A percentile compares a stretch with the other conserved stretches of the same genome.
These are phyloP conservation scores for Sinotaia quadrata DNA, from an alignment of 2,888 invertebrate genomes.

Conservation along the genomic window DNA sequence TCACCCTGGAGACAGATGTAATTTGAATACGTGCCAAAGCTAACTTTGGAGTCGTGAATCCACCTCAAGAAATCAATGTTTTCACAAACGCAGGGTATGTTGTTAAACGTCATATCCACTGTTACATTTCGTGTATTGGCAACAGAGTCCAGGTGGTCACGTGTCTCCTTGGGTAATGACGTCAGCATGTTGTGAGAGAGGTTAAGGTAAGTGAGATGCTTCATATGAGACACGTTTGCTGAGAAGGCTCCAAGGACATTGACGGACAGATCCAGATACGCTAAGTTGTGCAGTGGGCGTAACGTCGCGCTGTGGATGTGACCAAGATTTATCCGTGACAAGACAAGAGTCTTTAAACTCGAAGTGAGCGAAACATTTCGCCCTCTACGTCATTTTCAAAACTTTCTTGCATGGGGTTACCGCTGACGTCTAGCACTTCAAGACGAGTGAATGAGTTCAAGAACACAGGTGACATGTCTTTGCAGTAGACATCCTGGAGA, in stretches of 20 bases:
- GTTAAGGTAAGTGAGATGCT: constrained; percentile 18
- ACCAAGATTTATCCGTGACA: constrained; percentile 30
- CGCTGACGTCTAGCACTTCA: constrained; percentile 20
- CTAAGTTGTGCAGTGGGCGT: constrained; percentile 12
- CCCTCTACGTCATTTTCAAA: constrained; percentile 18
- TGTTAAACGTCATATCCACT: constrained; percentile 29
- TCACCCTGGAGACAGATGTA: constrained; percentile 32
- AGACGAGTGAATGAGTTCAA: constrained; percentile 22
- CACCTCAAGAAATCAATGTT: constrained; percentile 35
- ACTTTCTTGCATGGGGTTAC: constrained; percentile 23
- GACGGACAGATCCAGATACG: constrained; percentile 14
- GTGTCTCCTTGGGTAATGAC: constrained; percentile 4
- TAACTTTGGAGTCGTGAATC: constrained; percentile 22
- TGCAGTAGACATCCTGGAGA: constrained; percentile 8
- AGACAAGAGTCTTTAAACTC: constrained; percentile 12
- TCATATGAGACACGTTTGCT: constrained; percentile 24
- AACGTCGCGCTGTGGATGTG: constrained; percentile 3
- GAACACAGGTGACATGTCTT: constrained; percentile 16
- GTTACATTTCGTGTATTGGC: constrained; percentile 2
- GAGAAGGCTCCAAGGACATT: constrained; percentile 24
- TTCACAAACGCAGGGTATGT: constrained; percentile 31
- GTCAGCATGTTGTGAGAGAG: constrained; percentile 26
- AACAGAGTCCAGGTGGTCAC: constrained; percentile 19
- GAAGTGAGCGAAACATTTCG: constrained; percentile 18
- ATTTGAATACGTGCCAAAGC: constrained; percentile 15